Evolutionary conservation across 2,797 vertebrate genomes (phyloP), one percentile per base, ranked within the genome.

Genomic region (Phalloptychus januarius): DNA sequence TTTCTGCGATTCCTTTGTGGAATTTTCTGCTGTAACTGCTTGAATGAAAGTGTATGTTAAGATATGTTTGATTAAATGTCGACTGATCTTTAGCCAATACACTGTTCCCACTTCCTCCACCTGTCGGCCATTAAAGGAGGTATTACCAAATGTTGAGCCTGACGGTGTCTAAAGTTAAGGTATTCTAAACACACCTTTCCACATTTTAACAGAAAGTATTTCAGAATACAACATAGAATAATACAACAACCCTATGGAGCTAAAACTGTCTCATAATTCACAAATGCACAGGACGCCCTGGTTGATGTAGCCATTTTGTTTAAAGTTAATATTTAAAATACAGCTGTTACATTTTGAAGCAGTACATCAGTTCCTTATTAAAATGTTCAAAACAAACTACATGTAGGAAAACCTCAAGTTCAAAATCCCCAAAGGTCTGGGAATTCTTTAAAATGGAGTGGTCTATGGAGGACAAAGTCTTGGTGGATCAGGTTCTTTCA

Each of bases 1-100:
- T 79, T 74, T 79, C 33, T 73, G 38, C 45, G 54, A 44, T 42
- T 11, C 38, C 38, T 23, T 56, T 54, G 25, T 56, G 81, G 63
- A 42, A 46, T 67, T 5, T 77, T n/a, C 52, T 56, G 67, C 75
- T 77, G 46, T 54, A 31, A 28, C 56, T 70, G 33, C 2, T 13
- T 31, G n/a, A 76, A 77, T 23, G 28, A 6, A 80, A 54, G 56
- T 58, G 10, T 80, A 15, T 72, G 42, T 71, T 4, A 48, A 58
- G 23, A 50, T 63, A 61, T 63, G 61, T 42, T 69, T 12, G 38
- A 69, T 69, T 40, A 69, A 69, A 69, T n/a, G 40, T 77, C 74
- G 31, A 16, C 31, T 76, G 74, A 72, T 65, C 54, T 71, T 75
- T 20, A 11, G 36, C 52, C 25, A 4, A 54, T 8, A 11, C 7